Evolutionary conservation across 1,140 invertebrate species (phyloP), one percentile per base, ranked within the genome.

Genomic region (Magallana gigas): DNA sequence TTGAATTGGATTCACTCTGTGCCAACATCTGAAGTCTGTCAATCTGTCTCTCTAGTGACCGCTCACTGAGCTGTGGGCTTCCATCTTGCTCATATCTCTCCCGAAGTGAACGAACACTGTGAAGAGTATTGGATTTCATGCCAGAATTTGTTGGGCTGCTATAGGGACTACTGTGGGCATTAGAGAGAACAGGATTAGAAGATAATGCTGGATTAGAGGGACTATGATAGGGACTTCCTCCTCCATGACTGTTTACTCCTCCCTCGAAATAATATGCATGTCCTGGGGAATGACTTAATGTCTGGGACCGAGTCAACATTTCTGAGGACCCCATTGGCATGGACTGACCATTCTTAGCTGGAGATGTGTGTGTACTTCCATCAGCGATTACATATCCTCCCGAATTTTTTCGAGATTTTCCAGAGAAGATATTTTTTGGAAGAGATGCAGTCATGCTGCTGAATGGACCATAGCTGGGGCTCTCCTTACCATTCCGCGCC

Each of bases 31-130:
- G 92, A 64, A 93, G 90, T 88, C 91, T 91, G 57, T 92, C 92
- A 89, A 93, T 89, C 48, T 93, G 91, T 85, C 92, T 88, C 60
- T 94, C 92, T 71, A 94, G 86, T 36, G 92, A 92, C 12, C 91
- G 83, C 11, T 94, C 93, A 86, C 91, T 90, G 82, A 91, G 89
- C 12, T 92, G 91, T 8, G 89, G 80, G 58, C 90, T 84, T 86
- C 14, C 64, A 14, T 86, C 88, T 57, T 29, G 84, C 23, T 88
- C 88, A 81, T 86, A 89, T 14, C 64, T 68, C 56, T 89, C 81
- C 23, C 82, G 80, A 12, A 87, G 64, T 16, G 83, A 64, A 71
- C 64, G 36, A 14, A 87, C 82, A 59, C 80, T 84, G 36, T 29
- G 23, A n/a, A 87, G 36, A 84, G 82, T 87, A n/a, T 60, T 87